These are phyloP conservation scores for Cossypha dichroa DNA, from an alignment of 2,797 vertebrate genomes.

Conservation along the genomic window DNA sequence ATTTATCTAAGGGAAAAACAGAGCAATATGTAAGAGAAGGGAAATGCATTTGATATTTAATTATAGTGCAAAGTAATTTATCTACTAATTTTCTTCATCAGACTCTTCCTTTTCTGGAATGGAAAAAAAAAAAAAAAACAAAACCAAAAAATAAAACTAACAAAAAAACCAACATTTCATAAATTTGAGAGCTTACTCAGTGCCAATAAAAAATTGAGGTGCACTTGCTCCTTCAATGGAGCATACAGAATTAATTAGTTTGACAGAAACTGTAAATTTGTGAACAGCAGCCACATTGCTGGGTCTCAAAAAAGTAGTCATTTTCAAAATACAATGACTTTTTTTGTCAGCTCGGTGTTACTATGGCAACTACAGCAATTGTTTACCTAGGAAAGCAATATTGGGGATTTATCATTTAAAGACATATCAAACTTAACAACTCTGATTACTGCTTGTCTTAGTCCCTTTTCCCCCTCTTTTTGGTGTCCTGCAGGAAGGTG, in stretches of 20 bases:
- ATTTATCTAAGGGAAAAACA: background rate
- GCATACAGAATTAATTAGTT: background rate
- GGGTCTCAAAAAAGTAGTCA: background rate
- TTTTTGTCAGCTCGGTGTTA: background rate
- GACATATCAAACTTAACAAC: background rate
- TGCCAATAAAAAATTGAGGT: background rate
- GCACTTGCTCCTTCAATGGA: background rate
- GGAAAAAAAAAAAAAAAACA: background rate
- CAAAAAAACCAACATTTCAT: background rate
- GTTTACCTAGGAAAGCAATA: background rate
- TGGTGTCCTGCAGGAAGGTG: background rate
- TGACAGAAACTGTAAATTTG: background rate
- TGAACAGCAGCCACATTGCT: background rate
- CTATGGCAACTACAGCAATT: slow-evolving; percentile 12
- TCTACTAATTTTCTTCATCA: background rate
- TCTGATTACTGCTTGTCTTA: background rate
- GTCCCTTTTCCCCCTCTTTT: background rate
- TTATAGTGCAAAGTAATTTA: background rate
- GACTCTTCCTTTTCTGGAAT: background rate
- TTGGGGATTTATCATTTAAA: background rate
- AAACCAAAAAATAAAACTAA: fast-evolving
- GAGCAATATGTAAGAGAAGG: background rate
- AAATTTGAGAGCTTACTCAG: background rate
- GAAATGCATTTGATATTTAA: background rate
- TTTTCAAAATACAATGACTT: background rate